Evolutionary conservation across 2,888 invertebrate species (phyloP), one percentile per base, ranked within the genome.

Genomic region (Drosophila testacea): DNA sequence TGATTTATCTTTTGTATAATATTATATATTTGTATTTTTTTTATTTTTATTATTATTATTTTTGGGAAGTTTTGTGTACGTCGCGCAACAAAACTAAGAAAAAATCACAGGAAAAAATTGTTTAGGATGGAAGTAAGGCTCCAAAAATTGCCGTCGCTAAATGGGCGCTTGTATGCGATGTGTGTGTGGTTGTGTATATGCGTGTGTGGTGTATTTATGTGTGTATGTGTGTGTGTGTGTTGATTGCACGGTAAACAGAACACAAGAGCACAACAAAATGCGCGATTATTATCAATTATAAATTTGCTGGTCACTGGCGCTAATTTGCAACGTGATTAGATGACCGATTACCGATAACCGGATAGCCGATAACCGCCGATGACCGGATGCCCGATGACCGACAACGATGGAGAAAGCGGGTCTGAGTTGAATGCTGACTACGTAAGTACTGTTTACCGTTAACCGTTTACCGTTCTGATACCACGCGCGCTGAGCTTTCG

Each of bases 31-130:
- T 36, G 10, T 27, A 50, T 28, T 32, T 50, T 52, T 1, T 32
- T 65, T 32, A n/a, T n/a, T 50, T 52, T 48, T 44, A 28, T 10
- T 22, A 22, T 22, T 22, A 22, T 22, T 22, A 22, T 48, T 56
- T 47, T 59, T 42, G 27, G 60, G 41, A 51, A 64, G 75, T 73
- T 70, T 72, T 71, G 77, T 52, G 36, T 55, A 41, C 66, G 67
- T 7, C 84, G 82, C 62, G 62, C 65, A 54, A 56, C 60, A 61
- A 68, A 80, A 88, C 86, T 88, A 69, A 67, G 69, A 73, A 88
- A 88, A 85, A 85, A 88, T 56, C 83, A 83, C 83, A 79, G 48
- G 69, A 83, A 83, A 83, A 83, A 83, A 85, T 38, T 47, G 57
- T 47, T 47, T 47, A 57, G 28, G 28, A 30, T n/a, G 34, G 30